A percentile compares a stretch with the other conserved stretches of the same genome.
Conservation (phyloP, 2,113 vertebrate genomes). For the human (Homo sapiens) region DNA sequence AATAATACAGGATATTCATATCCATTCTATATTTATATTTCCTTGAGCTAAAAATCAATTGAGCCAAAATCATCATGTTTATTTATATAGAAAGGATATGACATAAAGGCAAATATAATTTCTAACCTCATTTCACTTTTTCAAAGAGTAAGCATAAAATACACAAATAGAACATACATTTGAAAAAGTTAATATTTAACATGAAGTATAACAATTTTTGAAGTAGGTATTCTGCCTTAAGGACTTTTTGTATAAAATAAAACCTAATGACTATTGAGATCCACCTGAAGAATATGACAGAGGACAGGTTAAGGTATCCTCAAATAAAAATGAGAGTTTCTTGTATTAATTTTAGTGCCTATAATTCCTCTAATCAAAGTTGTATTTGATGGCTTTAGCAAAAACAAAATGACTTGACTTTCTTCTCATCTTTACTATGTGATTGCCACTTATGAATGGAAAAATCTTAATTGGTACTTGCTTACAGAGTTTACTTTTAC, state of each 20-base stretch:
- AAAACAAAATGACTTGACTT: neutral
- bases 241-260: neutral
- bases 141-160: conserved; percentile 21
- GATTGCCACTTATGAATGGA: neutral
- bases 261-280: neutral
- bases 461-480: neutral
- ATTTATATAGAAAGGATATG: conserved; percentile 63
- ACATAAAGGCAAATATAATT: conserved; percentile 52
- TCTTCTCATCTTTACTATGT: neutral
- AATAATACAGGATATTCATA: conserved; percentile 71
- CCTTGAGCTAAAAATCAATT: conserved; percentile 72
- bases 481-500: neutral
- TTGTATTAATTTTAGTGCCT: neutral
- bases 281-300: neutral
- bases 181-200: conserved; percentile 38
- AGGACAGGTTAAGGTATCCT: neutral
- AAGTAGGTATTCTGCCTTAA: neutral
- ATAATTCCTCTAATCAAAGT: neutral
- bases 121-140: conserved; percentile 32
- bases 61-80: conserved; percentile 62
- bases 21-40: conserved; percentile 66
- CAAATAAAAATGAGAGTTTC: neutral
- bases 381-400: neutral
- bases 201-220: neutral
- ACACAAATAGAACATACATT: conserved; percentile 11